A percentile compares a stretch with the other conserved stretches of the same genome.
These are phyloP conservation scores for Varroa destructor DNA, from an alignment of 1,140 invertebrate genomes.

Conservation along the genomic window DNA sequence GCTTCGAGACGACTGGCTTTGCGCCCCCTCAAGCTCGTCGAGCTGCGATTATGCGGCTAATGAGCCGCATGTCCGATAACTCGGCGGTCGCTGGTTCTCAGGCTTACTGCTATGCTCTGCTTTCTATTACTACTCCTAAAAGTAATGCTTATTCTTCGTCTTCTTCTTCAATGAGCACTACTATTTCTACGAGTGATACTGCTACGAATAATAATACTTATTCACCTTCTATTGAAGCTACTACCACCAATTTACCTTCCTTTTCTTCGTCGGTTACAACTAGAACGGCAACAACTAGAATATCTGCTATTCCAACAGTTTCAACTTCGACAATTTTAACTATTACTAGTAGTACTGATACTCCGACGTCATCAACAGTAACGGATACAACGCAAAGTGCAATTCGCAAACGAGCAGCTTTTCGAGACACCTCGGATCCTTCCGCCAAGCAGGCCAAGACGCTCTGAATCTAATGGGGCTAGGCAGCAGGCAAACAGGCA, in stretches of 20 bases:
- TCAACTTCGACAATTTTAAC: background rate
- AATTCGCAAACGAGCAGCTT: constrained; percentile 23
- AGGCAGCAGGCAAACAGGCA: background rate
- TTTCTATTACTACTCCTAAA: too few species aligned
- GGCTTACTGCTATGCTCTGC: too few species aligned
- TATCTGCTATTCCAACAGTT: background rate
- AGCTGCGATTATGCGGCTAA: background rate
- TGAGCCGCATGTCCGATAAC: background rate
- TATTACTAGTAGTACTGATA: background rate
- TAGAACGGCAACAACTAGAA: background rate
- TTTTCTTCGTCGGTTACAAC: background rate
- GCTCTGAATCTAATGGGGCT: too few species aligned
- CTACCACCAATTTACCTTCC: background rate
- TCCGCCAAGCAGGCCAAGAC: too few species aligned
- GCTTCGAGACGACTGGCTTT: background rate
- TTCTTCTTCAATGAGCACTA: background rate
- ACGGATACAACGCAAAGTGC: constrained; percentile 8
- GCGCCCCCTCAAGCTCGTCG: background rate
- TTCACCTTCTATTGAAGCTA: too few species aligned
- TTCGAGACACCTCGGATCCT: constrained; percentile 5
- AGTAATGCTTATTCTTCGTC: constrained; percentile 4
- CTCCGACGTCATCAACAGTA: background rate
- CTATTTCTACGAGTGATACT: constrained; percentile 20
- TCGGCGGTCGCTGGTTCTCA: too few species aligned
- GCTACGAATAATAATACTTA: background rate